A percentile compares a stretch with the other conserved stretches of the same genome.
Conservation (phyloP, 2,113 vertebrate genomes). For the Telmatochromis sp. region DNA sequence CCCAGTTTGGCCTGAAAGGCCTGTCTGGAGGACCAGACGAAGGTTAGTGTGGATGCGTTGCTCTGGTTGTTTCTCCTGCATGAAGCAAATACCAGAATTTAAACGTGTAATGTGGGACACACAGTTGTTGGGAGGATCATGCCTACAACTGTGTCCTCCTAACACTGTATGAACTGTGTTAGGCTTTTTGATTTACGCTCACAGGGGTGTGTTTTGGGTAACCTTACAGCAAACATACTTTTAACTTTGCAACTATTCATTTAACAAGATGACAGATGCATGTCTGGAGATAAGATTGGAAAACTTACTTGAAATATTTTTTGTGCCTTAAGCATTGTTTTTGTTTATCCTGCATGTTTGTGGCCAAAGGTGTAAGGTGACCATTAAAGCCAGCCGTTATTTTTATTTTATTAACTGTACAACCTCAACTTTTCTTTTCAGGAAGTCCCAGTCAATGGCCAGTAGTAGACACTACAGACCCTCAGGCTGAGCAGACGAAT, state of each 20-base stretch:
- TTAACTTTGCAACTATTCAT: background rate
- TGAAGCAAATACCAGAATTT: background rate
- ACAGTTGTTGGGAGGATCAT: background rate
- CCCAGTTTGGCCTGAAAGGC: constrained; percentile 66
- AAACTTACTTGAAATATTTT: background rate
- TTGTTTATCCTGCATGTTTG: constrained; percentile 4
- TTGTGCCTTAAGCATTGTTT: background rate
- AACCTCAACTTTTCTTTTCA: background rate
- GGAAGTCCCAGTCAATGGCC: constrained; percentile 67
- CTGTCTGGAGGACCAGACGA: constrained; percentile 50
- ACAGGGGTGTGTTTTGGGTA: background rate
- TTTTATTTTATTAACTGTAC: background rate
- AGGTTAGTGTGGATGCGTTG: constrained; percentile 63
- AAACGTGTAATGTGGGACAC: background rate
- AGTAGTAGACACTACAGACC: constrained; percentile 16
- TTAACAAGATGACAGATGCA: background rate
- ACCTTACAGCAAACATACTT: background rate
- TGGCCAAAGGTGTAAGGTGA: background rate
- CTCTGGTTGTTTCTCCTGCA: constrained; percentile 4
- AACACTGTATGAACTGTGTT: background rate
- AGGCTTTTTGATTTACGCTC: background rate
- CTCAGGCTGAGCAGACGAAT: background rate
- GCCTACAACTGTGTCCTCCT: background rate
- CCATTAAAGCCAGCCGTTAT: fast-evolving
- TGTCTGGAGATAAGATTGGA: background rate